phyloP scores from a whole-genome alignment of 30 jellyfish, hydroid and myxozoan species.

The Calvadosia cruxmelitensis region DNA sequence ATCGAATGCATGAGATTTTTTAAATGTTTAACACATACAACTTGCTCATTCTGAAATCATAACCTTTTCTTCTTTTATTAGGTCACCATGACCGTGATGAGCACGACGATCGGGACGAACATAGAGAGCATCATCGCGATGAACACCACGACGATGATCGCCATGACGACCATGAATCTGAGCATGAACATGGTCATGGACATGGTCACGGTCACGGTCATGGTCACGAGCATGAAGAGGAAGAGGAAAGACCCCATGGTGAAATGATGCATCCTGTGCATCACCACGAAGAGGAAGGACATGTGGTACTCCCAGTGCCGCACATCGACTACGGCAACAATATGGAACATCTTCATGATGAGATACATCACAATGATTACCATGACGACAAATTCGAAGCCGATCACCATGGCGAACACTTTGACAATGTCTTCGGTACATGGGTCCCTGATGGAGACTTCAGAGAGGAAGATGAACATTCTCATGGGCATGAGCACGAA shows the following conservation, averaged over 20 bases:
- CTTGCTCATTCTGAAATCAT: background rate
- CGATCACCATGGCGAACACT: background rate
- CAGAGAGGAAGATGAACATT: background rate
- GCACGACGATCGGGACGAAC: background rate
- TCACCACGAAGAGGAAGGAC: background rate
- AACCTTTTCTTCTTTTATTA: background rate
- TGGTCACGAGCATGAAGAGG: background rate
- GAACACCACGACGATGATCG: slow-evolving; percentile 1
- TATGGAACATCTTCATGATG: background rate
- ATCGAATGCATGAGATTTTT: no score
- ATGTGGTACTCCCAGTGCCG: background rate
- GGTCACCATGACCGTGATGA: background rate
- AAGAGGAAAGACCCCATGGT: background rate
- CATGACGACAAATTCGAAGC: background rate
- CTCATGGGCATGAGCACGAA: background rate
- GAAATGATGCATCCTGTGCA: background rate
- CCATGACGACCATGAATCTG: background rate
- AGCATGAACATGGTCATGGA: background rate
- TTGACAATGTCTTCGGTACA: background rate
- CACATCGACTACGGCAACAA: background rate
- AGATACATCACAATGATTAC: background rate
- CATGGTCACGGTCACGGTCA: background rate
- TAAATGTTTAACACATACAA: no score
- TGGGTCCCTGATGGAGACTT: background rate
- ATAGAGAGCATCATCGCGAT: slow-evolving; percentile 1